Base-by-base conservation (phyloP, 2,888 invertebrate species). In the Lagria hirta region DNA sequence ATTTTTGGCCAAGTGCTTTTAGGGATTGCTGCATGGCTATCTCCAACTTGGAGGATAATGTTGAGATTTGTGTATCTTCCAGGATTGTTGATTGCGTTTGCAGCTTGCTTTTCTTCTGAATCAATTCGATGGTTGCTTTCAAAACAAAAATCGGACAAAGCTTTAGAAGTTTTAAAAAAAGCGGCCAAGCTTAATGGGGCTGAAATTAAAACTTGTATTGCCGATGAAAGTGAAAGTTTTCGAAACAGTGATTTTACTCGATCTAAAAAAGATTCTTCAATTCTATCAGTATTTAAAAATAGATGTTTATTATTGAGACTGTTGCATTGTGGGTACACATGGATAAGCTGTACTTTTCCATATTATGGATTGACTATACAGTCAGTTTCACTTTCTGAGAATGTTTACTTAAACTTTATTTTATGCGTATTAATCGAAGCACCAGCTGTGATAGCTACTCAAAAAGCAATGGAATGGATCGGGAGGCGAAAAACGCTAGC, bases 311-410 rank as follows among this genome's bases (percentile, higher is more conserved):
- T 81, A 45, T 56, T 71, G 0, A 72, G 82, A 7, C 63, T 80
- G 17, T 52, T 74, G 2, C 79, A 80, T 32, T 85, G 85, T 53
- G 82, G 82, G 1, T 77, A 84, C 49, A 84, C 84, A 72, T 87
- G 86, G 86, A 78, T 86, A 13, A 81, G 85, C 0, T 80, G 82
- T 55, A 84, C 83, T 1, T 80, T 88, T 49, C 83, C 87, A 11
- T 88, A 86, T 65, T 88, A 86, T 60, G 88, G 88, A 0, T 68
- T 88, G 16, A 84, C 84, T 1, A 76, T 88, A 40, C 86, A 86
- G 68, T 81, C 87, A 0, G 85, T 86, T 6, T 76, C 82, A 0
- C 71, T 89, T 32, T 81, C 80, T 7, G 86, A 87, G 1, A 80
- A 86, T 65, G 80, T 82, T 58, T 86, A 87, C 64, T 68, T 83